Evolutionary conservation across 2,797 vertebrate species (phyloP), one percentile per base, ranked within the genome.

Genomic region (Sebastes paucispinis): DNA sequence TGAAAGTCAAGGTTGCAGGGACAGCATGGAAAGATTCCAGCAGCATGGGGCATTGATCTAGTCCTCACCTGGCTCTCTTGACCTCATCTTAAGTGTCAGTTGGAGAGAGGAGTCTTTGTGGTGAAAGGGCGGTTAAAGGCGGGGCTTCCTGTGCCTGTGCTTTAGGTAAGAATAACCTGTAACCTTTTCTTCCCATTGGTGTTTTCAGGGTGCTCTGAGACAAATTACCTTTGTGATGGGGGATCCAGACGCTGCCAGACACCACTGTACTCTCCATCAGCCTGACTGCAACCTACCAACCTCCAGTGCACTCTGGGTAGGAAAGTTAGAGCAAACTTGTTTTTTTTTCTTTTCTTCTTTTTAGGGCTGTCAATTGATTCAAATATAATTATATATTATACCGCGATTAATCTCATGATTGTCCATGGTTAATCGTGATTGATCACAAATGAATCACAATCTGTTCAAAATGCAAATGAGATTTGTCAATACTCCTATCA

Each of bases 141-240:
- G 8, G 47, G 18, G 18, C 47, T 20, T 50, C 18, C 47, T 50
- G 18, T 50, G 47, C 47, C 47, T 50, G 18, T 20, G 52, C 52
- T 22, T 54, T 54, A 54, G 8, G n/a, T 54, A 54, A 22, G 52
- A 8, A 54, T 54, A 54, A 54, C 52, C 52, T 11, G 4, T 54
- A n/a, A 22, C 52, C 52, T 54, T 54, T 54, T 54, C n/a, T 54
- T 54, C 8, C 32, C 57, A 27, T 81, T 60, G 87, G 39, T 80
- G 18, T 91, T 85, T 79, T 52, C 91, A 97, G 97, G 97, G 97
- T 2, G 77, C 93, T 27, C 79, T 97, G n/a, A 94, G 93, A 25
- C 96, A 97, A 73, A 88, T 97, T 83, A 93, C 89, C 63, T 96
- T 97, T 14, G 18, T 95, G 76, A 96, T 97, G 95, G 96, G 96